phyloP scores from a whole-genome alignment of 1,140 invertebrate genomes.

The Drosophila miranda region DNA sequence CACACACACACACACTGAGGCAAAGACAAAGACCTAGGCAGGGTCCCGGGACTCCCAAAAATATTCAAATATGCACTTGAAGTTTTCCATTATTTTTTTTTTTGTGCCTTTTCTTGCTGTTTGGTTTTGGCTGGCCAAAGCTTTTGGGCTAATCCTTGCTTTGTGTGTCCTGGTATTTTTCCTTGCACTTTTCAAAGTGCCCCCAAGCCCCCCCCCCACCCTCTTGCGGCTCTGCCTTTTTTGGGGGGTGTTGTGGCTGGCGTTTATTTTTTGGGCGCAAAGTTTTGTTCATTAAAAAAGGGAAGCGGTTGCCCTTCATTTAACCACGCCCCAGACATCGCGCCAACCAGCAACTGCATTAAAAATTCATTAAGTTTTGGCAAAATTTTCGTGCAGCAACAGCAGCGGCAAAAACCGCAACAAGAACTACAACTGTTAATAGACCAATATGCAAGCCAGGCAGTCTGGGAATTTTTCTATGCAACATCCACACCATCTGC shows the following conservation, averaged over 20 bases:
- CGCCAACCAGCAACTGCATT: constrained; percentile 73
- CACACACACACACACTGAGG: constrained; percentile 28
- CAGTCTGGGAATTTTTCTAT: constrained; percentile 73
- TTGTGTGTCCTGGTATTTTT: constrained; percentile 79
- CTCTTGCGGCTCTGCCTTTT: too few relatives aligned
- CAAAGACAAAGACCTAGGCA: too few relatives aligned
- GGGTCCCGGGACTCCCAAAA: constrained; percentile 28
- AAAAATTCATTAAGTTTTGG: constrained; percentile 82
- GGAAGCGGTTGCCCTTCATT: constrained; percentile 73
- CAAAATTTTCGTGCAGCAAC: constrained; percentile 74
- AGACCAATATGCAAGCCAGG: constrained; percentile 73
- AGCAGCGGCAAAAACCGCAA: constrained; percentile 53
- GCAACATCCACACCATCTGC: constrained; percentile 16
- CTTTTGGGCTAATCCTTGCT: constrained; percentile 73
- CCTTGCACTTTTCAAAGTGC: constrained; percentile 76
- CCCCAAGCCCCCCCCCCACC: background rate
- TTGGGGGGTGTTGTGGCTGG: background rate
- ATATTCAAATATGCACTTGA: constrained; percentile 81
- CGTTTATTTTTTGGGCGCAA: constrained; percentile 64
- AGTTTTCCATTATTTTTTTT: constrained; percentile 59
- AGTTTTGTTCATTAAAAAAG: constrained; percentile 81
- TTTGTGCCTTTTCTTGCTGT: constrained; percentile 43
- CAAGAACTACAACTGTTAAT: constrained; percentile 78
- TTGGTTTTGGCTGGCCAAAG: constrained; percentile 46
- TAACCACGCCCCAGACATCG: constrained; percentile 77